Percentiles rank a stretch among this genome's conserved stretches.
Evolutionary conservation across 2,113 vertebrate species (phyloP).

Genomic region (Dasyurus viverrinus): DNA sequence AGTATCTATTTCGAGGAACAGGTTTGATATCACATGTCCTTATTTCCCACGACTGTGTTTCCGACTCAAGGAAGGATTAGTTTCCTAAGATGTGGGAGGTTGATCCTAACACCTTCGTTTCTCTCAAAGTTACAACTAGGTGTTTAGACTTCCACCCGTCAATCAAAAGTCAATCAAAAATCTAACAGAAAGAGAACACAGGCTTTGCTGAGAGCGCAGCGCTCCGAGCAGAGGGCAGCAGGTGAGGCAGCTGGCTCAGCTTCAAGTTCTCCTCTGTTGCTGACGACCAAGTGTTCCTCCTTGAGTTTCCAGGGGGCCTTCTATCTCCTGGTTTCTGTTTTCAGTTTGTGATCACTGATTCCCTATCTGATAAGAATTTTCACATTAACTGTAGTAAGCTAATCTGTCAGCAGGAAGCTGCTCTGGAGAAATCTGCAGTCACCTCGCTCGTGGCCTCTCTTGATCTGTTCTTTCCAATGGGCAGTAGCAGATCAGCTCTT

Average conservation of each 20-base stretch:
- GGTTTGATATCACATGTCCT: conserved; percentile 50
- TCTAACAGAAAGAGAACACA: neutral
- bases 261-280: neutral
- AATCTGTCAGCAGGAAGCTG: conserved; percentile 48
- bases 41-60: conserved; percentile 21
- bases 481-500: neutral
- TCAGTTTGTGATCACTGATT: conserved; percentile 58
- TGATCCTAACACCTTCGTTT: conserved; percentile 54
- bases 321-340: conserved; percentile 61
- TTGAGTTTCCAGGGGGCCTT: conserved; percentile 50
- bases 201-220: neutral
- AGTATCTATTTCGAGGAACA: conserved; percentile 54
- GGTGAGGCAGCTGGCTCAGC: neutral
- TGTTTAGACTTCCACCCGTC: conserved; percentile 15
- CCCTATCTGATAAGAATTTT: conserved; percentile 49
- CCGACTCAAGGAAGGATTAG: conserved; percentile 52
- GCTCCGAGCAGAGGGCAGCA: neutral
- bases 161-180: conserved; percentile 49
- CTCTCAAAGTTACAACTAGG: conserved; percentile 30
- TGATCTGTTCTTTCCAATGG: conserved; percentile 38
- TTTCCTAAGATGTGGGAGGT: conserved; percentile 53
- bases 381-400: conserved; percentile 40
- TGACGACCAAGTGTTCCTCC: neutral
- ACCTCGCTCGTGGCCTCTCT: conserved; percentile 1
- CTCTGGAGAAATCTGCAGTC: conserved; percentile 48